Evolutionary conservation across 2,888 invertebrate species (phyloP).

Genomic region (Cheilosia scutellata): DNA sequence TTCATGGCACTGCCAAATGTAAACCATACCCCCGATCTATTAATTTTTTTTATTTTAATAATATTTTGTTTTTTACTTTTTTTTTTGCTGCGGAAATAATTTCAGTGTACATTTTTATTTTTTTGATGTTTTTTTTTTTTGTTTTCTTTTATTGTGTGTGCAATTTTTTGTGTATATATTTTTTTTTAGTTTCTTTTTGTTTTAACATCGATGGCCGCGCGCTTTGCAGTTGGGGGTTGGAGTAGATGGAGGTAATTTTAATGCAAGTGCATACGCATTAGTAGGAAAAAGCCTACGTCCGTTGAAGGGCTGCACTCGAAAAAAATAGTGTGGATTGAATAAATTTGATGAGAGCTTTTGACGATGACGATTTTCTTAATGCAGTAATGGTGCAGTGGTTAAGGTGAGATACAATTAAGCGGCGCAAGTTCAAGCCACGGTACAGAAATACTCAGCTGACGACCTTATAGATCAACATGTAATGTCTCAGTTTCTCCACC

Average conservation of each 20-base stretch:
- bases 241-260: slow-evolving; percentile 62
- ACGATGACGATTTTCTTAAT: no score
- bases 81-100: slow-evolving; percentile 72
- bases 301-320: slow-evolving; percentile 53
- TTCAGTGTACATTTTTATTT: slow-evolving; percentile 70
- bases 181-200: slow-evolving; percentile 67
- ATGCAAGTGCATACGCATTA: slow-evolving; percentile 75
- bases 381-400: no score
- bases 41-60: slow-evolving; percentile 74
- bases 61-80: slow-evolving; percentile 45
- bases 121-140: slow-evolving; percentile 39
- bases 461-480: no score
- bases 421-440: no score
- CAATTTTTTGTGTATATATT: background rate
- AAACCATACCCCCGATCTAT: slow-evolving; percentile 74
- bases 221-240: slow-evolving; percentile 33
- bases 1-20: slow-evolving; percentile 74
- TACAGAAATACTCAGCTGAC: no score
- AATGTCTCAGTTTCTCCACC: no score
- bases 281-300: slow-evolving; percentile 59
- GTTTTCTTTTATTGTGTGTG: slow-evolving; percentile 43
- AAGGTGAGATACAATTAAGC: no score
- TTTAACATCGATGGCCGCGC: slow-evolving; percentile 73
- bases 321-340: background rate
- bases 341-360: no score